Base-by-base conservation (phyloP, 2,797 vertebrate genomes). In the Myripristis murdjan region DNA sequence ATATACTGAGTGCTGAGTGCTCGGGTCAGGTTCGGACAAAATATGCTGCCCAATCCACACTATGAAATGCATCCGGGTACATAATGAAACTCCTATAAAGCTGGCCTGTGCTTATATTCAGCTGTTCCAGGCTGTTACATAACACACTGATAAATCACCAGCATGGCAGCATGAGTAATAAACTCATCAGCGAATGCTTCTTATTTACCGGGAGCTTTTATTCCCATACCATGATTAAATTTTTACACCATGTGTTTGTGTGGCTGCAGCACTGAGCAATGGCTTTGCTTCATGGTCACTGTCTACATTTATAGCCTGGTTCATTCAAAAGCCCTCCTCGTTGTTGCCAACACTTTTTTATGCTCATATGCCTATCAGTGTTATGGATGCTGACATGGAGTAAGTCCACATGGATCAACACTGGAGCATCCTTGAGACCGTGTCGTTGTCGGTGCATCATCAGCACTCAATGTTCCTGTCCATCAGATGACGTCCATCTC, bases 81-180 rank as follows among this genome's bases (percentile, higher is more conserved):
- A 72, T 33, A 58, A 70, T 63, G 6, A 79, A 74, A 55, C 23
- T 51, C 48, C 3, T 26, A 63, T 73, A 75, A 76, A 80, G 39
- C 44, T 35, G 5, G 39, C 20, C 24, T n/a, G 46, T 22, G 24
- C 26, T 53, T 7, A 14, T 49, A 15, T 24, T 58, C 49, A 69
- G 56, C 60, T 58, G 78, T 72, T 60, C 39, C 39, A 16, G 55
- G 59, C 61, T 14, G n/a, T 56, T 72, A 58, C 10, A 14, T 55
- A 44, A 85, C 78, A 72, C 52, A 18, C 15, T 37, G 60, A 86
- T 65, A 87, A 86, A 81, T 88, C 78, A 67, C 60, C 52, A 22
- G 67, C 46, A 76, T 22, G 63, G 22, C 79, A 74, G 62, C 46
- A 1, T n/a, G 31, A 75, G 61, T 70, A 76, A 75, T 79, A 84